Percentiles rank a stretch among this genome's conserved stretches.
Evolutionary conservation across 2,888 invertebrate genomes (phyloP).

Genomic region (Scaptomyza tumidula): DNA sequence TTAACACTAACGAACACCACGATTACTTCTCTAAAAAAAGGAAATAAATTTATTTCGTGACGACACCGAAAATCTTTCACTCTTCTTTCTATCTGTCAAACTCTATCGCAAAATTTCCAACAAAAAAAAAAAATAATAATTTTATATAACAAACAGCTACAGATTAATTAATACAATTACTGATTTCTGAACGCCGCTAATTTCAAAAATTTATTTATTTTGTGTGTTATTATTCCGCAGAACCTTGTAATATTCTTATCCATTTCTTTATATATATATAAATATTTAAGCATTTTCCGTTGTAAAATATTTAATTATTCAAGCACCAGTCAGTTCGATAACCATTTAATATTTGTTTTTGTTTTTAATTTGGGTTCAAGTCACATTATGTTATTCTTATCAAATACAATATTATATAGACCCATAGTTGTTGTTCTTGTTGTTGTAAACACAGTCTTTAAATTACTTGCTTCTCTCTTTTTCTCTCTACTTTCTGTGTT

Average conservation of each 20-base stretch:
- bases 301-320: conserved; percentile 66
- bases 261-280: conserved; percentile 50
- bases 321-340: conserved; percentile 66
- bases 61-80: conserved; percentile 70
- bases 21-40: conserved; percentile 36
- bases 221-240: conserved; percentile 59
- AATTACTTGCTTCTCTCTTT: conserved; percentile 13
- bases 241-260: conserved; percentile 64
- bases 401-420: conserved; percentile 67
- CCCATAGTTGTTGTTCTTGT: conserved; percentile 81
- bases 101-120: conserved; percentile 53
- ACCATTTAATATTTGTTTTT: conserved; percentile 25
- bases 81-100: conserved; percentile 66
- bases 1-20: conserved; percentile 33
- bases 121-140: neutral
- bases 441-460: conserved; percentile 71
- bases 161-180: conserved; percentile 56
- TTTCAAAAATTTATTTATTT: conserved; percentile 36
- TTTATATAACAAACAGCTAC: conserved; percentile 50
- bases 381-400: conserved; percentile 53
- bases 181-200: conserved; percentile 68
- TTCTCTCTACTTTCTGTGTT: conserved; percentile 20
- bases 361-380: conserved; percentile 45
- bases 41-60: conserved; percentile 52
- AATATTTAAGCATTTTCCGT: conserved; percentile 38